Evolutionary conservation across 2,113 vertebrate genomes (phyloP).

Genomic region (Ochotona curzoniae): DNA sequence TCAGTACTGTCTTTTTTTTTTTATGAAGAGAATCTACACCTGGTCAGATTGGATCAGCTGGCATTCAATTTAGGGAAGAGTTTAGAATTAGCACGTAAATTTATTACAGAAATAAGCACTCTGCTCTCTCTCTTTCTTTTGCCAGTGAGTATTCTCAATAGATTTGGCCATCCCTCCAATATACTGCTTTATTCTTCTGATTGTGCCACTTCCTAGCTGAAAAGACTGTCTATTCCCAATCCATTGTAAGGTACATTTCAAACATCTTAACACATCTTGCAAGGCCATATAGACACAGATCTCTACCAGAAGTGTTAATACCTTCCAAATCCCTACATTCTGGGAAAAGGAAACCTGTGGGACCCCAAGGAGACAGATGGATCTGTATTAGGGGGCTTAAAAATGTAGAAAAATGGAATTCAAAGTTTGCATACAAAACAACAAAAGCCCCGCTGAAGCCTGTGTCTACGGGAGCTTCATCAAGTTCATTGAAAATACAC

Average conservation of each 20-base stretch:
- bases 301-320: neutral
- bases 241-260: neutral
- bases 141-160: neutral
- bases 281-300: neutral
- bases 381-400: neutral
- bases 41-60: neutral
- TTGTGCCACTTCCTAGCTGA: neutral
- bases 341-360: neutral
- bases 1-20: neutral
- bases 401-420: no score
- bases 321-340: neutral
- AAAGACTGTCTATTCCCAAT: constrained; percentile 33
- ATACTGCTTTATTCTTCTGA: neutral
- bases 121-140: neutral
- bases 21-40: neutral
- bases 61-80: constrained; percentile 4
- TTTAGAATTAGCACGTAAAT: constrained; percentile 58
- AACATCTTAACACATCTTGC: neutral
- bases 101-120: constrained; percentile 49
- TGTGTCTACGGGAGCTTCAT: no score
- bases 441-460: no score
- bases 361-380: neutral
- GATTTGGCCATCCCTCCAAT: constrained; percentile 37
- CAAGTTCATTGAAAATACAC: no score
- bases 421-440: no score